phyloP scores from a whole-genome alignment of 2,797 vertebrate species.

The Xenopus petersii region DNA sequence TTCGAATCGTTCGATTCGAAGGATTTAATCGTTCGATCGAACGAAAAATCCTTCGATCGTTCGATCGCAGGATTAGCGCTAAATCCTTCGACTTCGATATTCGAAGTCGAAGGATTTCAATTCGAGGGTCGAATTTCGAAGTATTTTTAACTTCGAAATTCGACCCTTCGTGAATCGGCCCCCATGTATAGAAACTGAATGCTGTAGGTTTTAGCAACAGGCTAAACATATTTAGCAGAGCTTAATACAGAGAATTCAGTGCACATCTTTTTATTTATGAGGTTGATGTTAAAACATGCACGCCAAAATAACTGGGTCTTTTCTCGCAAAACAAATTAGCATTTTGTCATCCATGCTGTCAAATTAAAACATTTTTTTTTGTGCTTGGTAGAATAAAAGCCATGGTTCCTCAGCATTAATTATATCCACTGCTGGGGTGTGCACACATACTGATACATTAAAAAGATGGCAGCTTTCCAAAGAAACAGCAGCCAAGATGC shows the following conservation, averaged over 20 bases:
- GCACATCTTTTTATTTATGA: slow-evolving; percentile 42
- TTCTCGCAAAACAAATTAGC: slow-evolving; percentile 56
- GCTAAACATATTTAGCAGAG: slow-evolving; percentile 19
- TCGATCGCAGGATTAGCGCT: too few species aligned
- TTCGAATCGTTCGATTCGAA: too few species aligned
- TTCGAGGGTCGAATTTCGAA: too few species aligned
- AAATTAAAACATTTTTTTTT: slow-evolving; percentile 60
- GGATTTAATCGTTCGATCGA: too few species aligned
- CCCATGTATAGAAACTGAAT: neutral
- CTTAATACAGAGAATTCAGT: slow-evolving; percentile 38
- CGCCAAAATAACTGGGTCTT: slow-evolving; percentile 48
- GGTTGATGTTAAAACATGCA: slow-evolving; percentile 38
- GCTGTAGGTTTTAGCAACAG: neutral
- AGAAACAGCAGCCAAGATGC: slow-evolving; percentile 46
- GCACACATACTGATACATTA: slow-evolving; percentile 51
- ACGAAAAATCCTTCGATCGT: too few species aligned
- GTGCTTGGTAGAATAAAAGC: slow-evolving; percentile 56
- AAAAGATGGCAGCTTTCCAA: slow-evolving; percentile 53
- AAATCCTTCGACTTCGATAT: too few species aligned
- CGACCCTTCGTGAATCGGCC: too few species aligned
- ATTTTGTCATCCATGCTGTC: slow-evolving; percentile 57
- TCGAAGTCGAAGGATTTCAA: too few species aligned
- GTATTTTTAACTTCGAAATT: too few species aligned
- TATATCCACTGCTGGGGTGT: slow-evolving; percentile 51
- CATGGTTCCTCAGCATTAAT: slow-evolving; percentile 61